Evolutionary conservation across 2,888 invertebrate species (phyloP), one percentile per base, ranked within the genome.

Genomic region (Caenorhabditis becei): DNA sequence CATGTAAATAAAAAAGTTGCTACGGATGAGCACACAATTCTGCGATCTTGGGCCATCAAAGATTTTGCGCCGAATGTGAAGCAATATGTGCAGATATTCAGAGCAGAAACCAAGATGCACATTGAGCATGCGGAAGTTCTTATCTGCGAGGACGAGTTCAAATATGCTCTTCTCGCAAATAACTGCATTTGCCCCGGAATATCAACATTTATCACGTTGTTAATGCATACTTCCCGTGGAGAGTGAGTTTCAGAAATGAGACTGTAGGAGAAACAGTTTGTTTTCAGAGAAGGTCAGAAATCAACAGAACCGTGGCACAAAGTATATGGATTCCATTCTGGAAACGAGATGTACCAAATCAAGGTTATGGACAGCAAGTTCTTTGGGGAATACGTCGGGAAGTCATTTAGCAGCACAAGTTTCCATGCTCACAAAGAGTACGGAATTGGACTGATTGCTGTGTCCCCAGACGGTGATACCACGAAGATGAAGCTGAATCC

Each of bases 351-450:
- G 91, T 98, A 98, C 93, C 97, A 98, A 92, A 98, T 98, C 87
- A 94, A 72, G 41, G 86, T 87, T 11, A 77, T 80, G 24, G 88
- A 89, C 49, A 86, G 86, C 93, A 94, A 97, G 84, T 98, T 99
- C 93, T 98, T 98, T 91, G 97, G 97, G 28, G 98, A 98, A 92
- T 98, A 97, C 92, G 96, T 97, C 92, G 97, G 97, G 69, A 98
- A 98, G 93, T 97, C 97, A 92, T 99, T 98, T 93, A 97, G 97
- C n/a, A 98, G 97, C 92, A 97, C 98, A 85, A 97, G 97, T 91
- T 98, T 98, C 92, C 97, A 98, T 93, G 97, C 98, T 67, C 98
- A 98, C 92, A 94, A 97, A 93, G 97, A 97, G 95, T 97, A 97
- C 91, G 97, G 97, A 7, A 97, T 98, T 35, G 96, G 97, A 44